Conservation (phyloP, 2,888 invertebrate genomes). For the Sipha maydis region DNA sequence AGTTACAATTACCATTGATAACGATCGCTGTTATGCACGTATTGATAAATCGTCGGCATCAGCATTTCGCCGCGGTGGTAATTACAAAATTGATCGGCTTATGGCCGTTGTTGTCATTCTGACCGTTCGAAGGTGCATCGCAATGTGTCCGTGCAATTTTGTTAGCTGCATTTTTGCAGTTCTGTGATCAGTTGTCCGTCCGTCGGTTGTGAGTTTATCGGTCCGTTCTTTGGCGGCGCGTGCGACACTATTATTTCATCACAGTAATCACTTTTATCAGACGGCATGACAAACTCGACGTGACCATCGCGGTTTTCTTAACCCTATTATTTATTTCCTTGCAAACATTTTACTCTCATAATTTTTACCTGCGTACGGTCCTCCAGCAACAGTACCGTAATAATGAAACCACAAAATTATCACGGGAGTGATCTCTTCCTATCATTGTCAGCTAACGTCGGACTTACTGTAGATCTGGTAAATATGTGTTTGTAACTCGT, state of each 20-base stretch:
- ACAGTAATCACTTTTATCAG: neutral
- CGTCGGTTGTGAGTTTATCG: neutral
- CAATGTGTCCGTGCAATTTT: neutral
- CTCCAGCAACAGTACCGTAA: neutral
- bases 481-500: constrained; percentile 66
- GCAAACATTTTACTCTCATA: neutral
- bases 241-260: neutral
- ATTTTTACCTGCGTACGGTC: neutral
- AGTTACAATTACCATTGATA: too few species aligned
- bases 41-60: too few species aligned
- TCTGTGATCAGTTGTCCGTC: neutral
- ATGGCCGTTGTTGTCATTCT: neutral
- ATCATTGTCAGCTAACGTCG: constrained; percentile 74
- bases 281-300: neutral
- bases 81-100: neutral
- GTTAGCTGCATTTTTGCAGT: neutral
- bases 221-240: neutral
- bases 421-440: constrained; percentile 50
- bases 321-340: neutral
- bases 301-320: neutral
- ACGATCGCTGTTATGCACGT: too few species aligned
- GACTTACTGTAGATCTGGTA: constrained; percentile 84
- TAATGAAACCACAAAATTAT: constrained; percentile 31
- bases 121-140: neutral
- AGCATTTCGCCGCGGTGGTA: too few species aligned